Evolutionary conservation across 2,888 invertebrate species (phyloP).

Genomic region (Thereva unica): DNA sequence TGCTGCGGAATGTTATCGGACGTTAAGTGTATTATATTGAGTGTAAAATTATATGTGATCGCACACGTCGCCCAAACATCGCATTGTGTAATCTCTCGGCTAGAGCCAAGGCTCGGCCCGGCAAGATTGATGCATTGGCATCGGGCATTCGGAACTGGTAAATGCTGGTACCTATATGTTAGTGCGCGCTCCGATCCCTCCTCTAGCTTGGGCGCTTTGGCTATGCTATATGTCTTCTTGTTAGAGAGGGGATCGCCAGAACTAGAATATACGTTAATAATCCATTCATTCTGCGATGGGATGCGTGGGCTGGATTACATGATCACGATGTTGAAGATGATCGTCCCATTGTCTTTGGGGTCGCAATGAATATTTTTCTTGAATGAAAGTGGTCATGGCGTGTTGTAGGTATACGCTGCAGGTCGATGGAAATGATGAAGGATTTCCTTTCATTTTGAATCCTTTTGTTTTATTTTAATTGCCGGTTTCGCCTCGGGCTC

Average conservation of each 20-base stretch:
- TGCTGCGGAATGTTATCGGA: conserved; percentile 21
- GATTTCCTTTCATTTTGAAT: not conserved
- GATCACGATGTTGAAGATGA: conserved; percentile 36
- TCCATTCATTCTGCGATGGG: conserved; percentile 39
- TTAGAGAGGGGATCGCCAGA: not conserved
- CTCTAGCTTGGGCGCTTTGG: conserved; percentile 2
- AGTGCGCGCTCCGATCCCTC: conserved; percentile 1
- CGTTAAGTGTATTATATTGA: conserved; percentile 35
- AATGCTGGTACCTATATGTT: conserved; percentile 12
- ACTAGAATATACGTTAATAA: conserved; percentile 37
- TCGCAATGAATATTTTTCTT: conserved; percentile 19
- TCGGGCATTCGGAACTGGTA: not conserved
- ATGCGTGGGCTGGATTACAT: conserved; percentile 41
- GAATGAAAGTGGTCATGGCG: conserved; percentile 22
- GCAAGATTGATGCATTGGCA: conserved; percentile 26
- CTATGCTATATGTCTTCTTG: not conserved
- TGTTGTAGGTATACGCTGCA: not conserved
- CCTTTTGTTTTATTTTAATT: no score
- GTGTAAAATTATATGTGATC: conserved; percentile 36
- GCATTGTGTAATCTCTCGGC: conserved; percentile 31
- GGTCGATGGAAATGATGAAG: conserved; percentile 20
- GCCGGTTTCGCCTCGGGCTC: no score
- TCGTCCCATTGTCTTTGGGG: conserved; percentile 35
- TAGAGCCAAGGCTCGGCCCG: conserved; percentile 10
- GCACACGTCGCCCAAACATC: conserved; percentile 36